Base-by-base conservation (phyloP, 2,888 invertebrate species). In the Oasisia sp. region DNA sequence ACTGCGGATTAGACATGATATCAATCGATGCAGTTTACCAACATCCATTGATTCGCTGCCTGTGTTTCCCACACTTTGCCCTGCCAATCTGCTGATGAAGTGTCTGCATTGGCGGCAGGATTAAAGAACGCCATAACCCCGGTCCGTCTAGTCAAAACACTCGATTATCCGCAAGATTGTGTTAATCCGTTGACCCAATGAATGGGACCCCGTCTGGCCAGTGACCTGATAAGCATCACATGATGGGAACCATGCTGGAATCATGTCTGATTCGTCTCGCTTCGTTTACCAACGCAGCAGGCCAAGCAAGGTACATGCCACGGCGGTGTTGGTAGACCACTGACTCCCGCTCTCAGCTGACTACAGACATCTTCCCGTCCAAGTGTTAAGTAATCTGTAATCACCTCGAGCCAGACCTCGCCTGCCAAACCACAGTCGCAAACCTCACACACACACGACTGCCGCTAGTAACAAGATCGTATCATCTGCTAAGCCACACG, bases 161-260 rank as follows among this genome's bases (percentile, higher is more conserved):
- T n/a, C 74, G 74, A 74, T 74, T 74, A 74, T 74, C 74, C 74
- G 27, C 74, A 74, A 74, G 74, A 74, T 74, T 74, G 74, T 74
- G 74, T 74, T 74, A 74, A 74, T 74, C 2, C 74, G 27, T 5
- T n/a, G 19, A 74, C 74, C 74, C 74, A 74, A 74, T 74, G 19
- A 74, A 74, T 74, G 74, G 5, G 74, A 74, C 7, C 74, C 7
- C 3, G 27, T n/a, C 74, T 74, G 74, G 74, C 74, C 74, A 74
- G 19, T 5, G 5, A 19, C 74, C 74, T 74, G 74, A 74, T 74
- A 74, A 74, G n/a, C 74, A 74, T 74, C 27, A 74, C 74, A 74
- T 74, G 74, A n/a, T 74, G 74, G 74, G 27, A 74, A 74, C 74
- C 74, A 74, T 74, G 74, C 74, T 74, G 74, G 74, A 74, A 74